A percentile compares a stretch with the other conserved stretches of the same genome.
phyloP scores from a whole-genome alignment of 2,113 vertebrate species.

The Maccullochella peelii region DNA sequence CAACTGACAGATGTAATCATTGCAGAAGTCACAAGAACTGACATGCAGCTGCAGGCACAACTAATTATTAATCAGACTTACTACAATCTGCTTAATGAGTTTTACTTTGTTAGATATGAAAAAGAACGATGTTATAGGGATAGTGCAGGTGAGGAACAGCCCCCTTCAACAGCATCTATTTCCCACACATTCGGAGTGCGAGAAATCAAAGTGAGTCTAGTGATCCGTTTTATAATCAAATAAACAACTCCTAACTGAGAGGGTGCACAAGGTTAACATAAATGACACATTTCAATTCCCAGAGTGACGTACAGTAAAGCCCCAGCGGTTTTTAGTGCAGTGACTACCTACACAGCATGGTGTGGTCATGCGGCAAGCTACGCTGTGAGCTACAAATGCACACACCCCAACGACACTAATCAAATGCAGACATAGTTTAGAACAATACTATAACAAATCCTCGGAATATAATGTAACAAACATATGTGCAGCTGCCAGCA shows the following conservation, averaged over 20 bases:
- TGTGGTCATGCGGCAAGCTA: slow-evolving; percentile 64
- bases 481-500: slow-evolving; percentile 68
- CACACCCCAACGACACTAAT: slow-evolving; percentile 45
- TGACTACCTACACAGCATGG: slow-evolving; percentile 54
- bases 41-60: slow-evolving; percentile 29
- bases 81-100: background rate
- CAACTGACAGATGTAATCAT: background rate
- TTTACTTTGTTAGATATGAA: slow-evolving; percentile 19
- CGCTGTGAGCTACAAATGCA: slow-evolving; percentile 32
- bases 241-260: slow-evolving; percentile 29
- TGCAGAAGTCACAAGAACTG: background rate
- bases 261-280: slow-evolving; percentile 17
- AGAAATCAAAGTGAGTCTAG: background rate
- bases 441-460: slow-evolving; percentile 59
- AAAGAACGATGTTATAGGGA: background rate
- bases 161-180: background rate
- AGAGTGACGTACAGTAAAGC: slow-evolving; percentile 34
- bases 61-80: slow-evolving; percentile 5
- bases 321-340: slow-evolving; percentile 52
- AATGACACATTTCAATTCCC: slow-evolving; percentile 45
- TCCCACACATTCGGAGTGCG: background rate
- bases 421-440: slow-evolving; percentile 51
- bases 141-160: background rate
- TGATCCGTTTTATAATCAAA: slow-evolving; percentile 43
- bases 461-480: slow-evolving; percentile 58